Base-by-base conservation (phyloP, 2,888 invertebrate genomes). In the Polia nebulosa region DNA sequence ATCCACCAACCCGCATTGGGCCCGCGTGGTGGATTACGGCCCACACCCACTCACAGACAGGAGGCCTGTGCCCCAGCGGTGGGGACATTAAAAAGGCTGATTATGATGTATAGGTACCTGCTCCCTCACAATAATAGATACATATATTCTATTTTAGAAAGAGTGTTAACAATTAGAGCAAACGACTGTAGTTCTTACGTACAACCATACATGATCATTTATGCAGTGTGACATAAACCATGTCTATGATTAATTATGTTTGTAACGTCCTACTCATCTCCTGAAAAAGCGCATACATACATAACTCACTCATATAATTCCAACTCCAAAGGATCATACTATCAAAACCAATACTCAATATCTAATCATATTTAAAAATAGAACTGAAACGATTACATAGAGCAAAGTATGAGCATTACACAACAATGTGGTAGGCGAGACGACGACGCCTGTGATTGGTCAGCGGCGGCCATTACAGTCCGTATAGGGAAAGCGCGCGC, bases 401-500 rank as follows among this genome's bases (percentile, higher is more conserved):
- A 77, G 69, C 76, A 64, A 53, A 69, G 76, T 78, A 69, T 70
- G 61, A 69, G 63, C 57, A 78, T 77, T 78, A 74, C 76, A 64
- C 75, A 77, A 78, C 70, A 80, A 72, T 76, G 72, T 82, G 78
- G 76, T 90, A 92, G 91, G 93, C 92, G 93, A 88, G 87, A 83
- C 78, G 66, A 72, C 77, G 75, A 65, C 75, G 85, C 72, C 62
- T 76, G 81, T 86, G 89, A 94, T 94, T 94, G 94, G 93, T 84
- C 89, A 85, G 71, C 78, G 83, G 78, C 76, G 73, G 85, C 87
- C 88, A 91, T 90, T 89, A 91, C 85, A 73, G 72, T n/a, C 93
- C 93, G 86, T 94, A 92, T 91, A 93, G 83, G 94, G 94, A 87
- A 90, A 88, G 90, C 91, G 90, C 85, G 83, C 86, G 87, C 88